Base-by-base conservation (phyloP, 2,113 vertebrate genomes). In the Marcusenius ussheri region DNA sequence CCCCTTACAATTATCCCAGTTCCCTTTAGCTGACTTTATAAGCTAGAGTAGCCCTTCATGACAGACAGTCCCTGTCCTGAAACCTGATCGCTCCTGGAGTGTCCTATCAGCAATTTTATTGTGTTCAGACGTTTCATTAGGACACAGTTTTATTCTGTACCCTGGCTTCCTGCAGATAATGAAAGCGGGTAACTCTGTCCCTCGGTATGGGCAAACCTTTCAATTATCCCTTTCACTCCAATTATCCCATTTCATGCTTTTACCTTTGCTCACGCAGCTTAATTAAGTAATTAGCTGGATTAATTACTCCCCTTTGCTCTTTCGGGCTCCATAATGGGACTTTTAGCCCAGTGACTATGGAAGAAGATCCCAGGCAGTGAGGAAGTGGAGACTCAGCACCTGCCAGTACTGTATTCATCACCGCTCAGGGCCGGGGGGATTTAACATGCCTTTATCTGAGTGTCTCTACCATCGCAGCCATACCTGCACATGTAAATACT, bases 221-320 rank as follows among this genome's bases (percentile, higher is more conserved):
- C 66, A 39, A 77, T 89, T 89, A 89, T 70, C 88, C 62, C 66
- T 21, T 46, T 66, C 24, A 31, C 88, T 89, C 13, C 47, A 24
- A 80, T 50, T 66, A 77, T 24, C 50, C 49, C 49, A 19, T 89
- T 31, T 83, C 74, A 89, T 74, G 74, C 88, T 83, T 89, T 89
- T 89, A 89, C 88, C 88, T 53, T 66, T 83, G 88, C 47, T 89
- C 49, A 13, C 35, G 42, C n/a, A 19, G 88, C 74, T 89, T 80
- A 89, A 89, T 89, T 53, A 83, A 89, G 88, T 74, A 89, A 83
- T 89, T 89, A 51, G 70, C 88, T 51, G 49, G 49, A 89, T 89
- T 83, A 83, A 89, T 89, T 66, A 89, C 74, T 56, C 9, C 47
- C 88, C 46, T 80, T 19, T 51, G 17, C 46, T 46, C 88, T 53